These are phyloP conservation scores for Pelecanoides urinatrix DNA, from an alignment of 2,113 vertebrate species.

Conservation along the genomic window DNA sequence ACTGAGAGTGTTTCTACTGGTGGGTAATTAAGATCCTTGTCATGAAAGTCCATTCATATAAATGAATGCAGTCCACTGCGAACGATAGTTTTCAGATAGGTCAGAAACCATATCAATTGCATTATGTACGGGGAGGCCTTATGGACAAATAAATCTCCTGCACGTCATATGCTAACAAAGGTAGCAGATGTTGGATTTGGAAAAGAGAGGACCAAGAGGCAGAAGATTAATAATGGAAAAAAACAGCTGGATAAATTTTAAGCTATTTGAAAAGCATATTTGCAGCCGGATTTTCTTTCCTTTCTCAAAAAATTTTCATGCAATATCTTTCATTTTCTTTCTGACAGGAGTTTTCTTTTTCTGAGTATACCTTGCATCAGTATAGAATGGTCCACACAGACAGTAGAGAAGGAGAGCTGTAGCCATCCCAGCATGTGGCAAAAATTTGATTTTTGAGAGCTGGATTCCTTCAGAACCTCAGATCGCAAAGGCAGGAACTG, in stretches of 20 bases:
- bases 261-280: neutral
- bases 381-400: neutral
- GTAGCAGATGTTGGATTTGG: slow-evolving; percentile 19
- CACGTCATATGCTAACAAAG: neutral
- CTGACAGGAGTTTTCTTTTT: neutral
- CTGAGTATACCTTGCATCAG: neutral
- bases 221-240: slow-evolving; percentile 1
- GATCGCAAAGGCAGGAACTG: neutral
- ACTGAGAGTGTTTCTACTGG: neutral
- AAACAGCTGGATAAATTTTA: neutral
- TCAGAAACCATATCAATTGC: neutral
- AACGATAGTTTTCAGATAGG: neutral
- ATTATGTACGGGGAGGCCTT: neutral
- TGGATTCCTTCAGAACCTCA: neutral
- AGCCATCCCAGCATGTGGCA: neutral
- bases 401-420: neutral
- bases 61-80: neutral
- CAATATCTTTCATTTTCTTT: neutral
- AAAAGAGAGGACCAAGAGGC: neutral
- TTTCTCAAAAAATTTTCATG: neutral
- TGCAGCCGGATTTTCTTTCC: neutral
- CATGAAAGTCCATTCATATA: neutral
- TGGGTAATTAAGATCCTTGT: neutral
- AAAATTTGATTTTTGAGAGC: neutral
- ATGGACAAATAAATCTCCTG: neutral